Percentiles rank a stretch among this genome's conserved stretches.
Evolutionary conservation across 1,140 invertebrate species (phyloP).

Genomic region (Calycopis cecrops): DNA sequence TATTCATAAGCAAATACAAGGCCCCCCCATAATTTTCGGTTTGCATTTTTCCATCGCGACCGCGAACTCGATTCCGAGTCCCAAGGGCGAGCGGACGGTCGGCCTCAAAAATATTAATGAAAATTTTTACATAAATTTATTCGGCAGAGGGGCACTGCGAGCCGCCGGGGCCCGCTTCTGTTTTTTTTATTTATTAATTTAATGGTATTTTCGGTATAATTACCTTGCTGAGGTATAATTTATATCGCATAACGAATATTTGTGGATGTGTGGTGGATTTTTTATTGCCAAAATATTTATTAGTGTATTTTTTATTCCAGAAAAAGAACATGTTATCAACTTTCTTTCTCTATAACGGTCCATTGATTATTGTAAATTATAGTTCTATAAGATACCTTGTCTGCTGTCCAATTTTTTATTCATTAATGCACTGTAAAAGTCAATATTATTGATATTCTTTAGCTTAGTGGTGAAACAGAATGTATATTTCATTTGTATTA

Average conservation of each 20-base stretch:
- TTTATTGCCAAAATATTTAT: conserved; percentile 9
- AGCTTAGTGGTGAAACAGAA: no score
- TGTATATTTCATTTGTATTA: no score
- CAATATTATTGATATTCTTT: no score
- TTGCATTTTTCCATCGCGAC: conserved; percentile 73
- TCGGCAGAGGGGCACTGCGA: conserved; percentile 63
- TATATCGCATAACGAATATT: conserved; percentile 58
- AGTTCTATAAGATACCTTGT: no score
- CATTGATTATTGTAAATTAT: no score
- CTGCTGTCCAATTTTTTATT: no score
- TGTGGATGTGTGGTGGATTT: conserved; percentile 27
- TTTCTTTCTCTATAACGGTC: no score
- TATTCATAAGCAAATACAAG: conserved; percentile 74
- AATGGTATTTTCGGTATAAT: conserved; percentile 74
- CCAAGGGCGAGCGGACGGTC: conserved; percentile 65
- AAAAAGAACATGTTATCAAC: no score
- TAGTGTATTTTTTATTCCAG: not conserved
- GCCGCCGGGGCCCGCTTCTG: conserved; percentile 57
- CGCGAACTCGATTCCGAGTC: conserved; percentile 70
- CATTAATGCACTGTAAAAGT: no score
- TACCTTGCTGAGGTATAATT: conserved; percentile 71
- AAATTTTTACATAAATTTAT: conserved; percentile 76
- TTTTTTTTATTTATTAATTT: conserved; percentile 74
- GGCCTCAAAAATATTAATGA: conserved; percentile 74
- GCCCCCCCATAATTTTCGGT: conserved; percentile 70